A percentile compares a stretch with the other conserved stretches of the same genome.
Evolutionary conservation across 2,888 invertebrate species (phyloP).

Genomic region (Dolomedes plantarius): DNA sequence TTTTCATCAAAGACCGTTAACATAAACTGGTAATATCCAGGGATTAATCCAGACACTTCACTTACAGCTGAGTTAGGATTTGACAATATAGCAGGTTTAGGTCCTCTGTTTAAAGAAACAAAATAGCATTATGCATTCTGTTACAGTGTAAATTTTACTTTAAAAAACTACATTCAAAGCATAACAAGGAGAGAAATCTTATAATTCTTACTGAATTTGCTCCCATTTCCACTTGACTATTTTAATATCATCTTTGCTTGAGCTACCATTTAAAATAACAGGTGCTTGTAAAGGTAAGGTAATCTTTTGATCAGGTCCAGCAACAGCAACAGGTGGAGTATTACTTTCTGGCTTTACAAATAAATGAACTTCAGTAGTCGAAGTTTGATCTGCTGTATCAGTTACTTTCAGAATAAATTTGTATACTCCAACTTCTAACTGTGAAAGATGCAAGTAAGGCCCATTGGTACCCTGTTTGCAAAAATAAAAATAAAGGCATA

Average conservation of each 20-base stretch:
- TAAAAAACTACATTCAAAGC: not conserved
- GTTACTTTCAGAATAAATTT: constrained; percentile 94
- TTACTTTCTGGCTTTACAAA: constrained; percentile 87
- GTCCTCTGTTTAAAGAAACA: constrained; percentile 78
- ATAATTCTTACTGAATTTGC: constrained; percentile 81
- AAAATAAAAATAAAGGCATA: not conserved
- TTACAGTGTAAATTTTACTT: no score
- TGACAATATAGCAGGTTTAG: constrained; percentile 76
- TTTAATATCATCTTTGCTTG: constrained; percentile 87
- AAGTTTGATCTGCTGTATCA: constrained; percentile 91
- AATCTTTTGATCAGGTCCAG: constrained; percentile 82
- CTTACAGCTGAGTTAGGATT: constrained; percentile 54
- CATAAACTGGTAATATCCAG: constrained; percentile 88
- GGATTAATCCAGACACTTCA: constrained; percentile 75
- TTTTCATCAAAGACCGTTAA: constrained; percentile 89
- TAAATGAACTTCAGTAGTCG: constrained; percentile 91
- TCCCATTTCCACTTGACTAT: constrained; percentile 90
- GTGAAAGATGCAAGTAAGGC: constrained; percentile 90
- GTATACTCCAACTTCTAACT: constrained; percentile 94
- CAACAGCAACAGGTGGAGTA: constrained; percentile 79
- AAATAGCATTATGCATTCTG: no score
- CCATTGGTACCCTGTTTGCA: constrained; percentile 87
- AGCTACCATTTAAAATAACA: constrained; percentile 85
- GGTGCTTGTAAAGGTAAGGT: constrained; percentile 87
- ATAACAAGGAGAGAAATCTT: not conserved